Evolutionary conservation across 2,888 invertebrate species (phyloP), one percentile per base, ranked within the genome.

Genomic region (Onthophagus sagittarius): DNA sequence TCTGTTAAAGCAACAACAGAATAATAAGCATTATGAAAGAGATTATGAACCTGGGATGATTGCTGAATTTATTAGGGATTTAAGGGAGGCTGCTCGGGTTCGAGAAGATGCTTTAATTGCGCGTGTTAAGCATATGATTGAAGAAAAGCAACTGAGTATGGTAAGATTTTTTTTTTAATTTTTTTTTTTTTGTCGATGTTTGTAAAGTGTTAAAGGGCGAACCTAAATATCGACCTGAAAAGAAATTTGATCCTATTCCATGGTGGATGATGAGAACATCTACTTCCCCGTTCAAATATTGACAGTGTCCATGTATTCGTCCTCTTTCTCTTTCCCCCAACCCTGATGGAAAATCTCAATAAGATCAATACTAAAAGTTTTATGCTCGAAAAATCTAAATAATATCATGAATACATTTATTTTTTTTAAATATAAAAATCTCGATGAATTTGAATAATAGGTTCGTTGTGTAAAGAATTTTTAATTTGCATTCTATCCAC

Each of bases 1-100:
- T 77, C 77, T 84, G 76, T 74, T 85, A 65, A 85, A 85, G 73
- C 85, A 85, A 75, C 85, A 85, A 75, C 80, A 80, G 69, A 78
- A 76, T 76, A 76, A 77, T 64, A 81, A 83, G 72, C 82, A 82
- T 77, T 83, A 79, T 71, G 84, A 85, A 70, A 81, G 85, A 62
- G 85, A 85, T 62, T 93, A 93, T 82, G 89, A 90, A 13, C 93
- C 93, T 0, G 93, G 93, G n/a, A 89, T 91, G 87, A 86, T 93
- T 79, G 88, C 91, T 9, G 92, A 93, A 83, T 85, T 93, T 80
- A 91, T 93, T 77, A 88, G 92, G 39, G 93, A 93, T 85, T 91
- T 93, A 14, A 86, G 92, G 69, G 93, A 93, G 81, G 92, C 92
- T 15, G 90, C 92, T 15, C 87, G 92, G 73, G 87, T 92, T 75